phyloP scores from a whole-genome alignment of 2,797 vertebrate species.

The Masticophis lateralis region DNA sequence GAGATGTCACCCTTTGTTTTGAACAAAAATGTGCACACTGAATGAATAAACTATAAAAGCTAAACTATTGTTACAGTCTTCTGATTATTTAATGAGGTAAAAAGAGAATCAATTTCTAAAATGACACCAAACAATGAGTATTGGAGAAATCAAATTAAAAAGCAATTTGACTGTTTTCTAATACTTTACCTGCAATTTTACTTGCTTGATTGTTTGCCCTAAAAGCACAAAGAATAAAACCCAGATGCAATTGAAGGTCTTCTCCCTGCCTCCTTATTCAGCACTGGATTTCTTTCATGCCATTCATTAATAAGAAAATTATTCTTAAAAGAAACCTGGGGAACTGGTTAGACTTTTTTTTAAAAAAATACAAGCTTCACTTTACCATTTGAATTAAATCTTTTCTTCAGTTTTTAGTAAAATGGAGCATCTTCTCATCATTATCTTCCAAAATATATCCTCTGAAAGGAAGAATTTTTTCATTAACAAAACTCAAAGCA shows the following conservation, averaged over 20 bases:
- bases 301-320: neutral
- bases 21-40: neutral
- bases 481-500: neutral
- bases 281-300: neutral
- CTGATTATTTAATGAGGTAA: slow-evolving; percentile 8
- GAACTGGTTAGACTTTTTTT: neutral
- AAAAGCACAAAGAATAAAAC: neutral
- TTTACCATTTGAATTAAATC: neutral
- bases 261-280: neutral
- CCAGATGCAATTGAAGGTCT: neutral
- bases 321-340: neutral
- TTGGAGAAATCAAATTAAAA: neutral
- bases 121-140: neutral
- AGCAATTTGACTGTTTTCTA: neutral
- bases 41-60: neutral
- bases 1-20: neutral
- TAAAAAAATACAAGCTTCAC: neutral
- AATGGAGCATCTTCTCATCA: neutral
- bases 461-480: neutral
- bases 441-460: neutral
- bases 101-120: neutral
- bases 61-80: neutral
- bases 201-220: neutral
- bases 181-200: neutral
- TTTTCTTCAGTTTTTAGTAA: neutral